These are phyloP conservation scores for Pelecanus crispus DNA, from an alignment of 2,113 vertebrate genomes.

Conservation along the genomic window DNA sequence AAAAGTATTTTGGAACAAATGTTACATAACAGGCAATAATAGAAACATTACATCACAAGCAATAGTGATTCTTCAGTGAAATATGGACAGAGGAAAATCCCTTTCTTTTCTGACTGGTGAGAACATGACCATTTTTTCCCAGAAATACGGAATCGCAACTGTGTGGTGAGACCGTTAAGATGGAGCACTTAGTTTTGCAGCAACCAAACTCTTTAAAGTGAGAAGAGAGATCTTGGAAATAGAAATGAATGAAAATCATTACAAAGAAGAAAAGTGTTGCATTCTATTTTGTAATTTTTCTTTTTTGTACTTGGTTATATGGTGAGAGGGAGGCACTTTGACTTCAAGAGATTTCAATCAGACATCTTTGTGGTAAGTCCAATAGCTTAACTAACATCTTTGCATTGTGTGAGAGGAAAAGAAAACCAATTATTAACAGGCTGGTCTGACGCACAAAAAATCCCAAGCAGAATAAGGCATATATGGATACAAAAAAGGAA, in stretches of 20 bases:
- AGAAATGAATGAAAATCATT: neutral
- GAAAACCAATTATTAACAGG: neutral
- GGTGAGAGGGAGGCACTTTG: neutral
- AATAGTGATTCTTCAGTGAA: neutral
- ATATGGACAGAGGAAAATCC: neutral
- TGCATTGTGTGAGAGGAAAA: neutral
- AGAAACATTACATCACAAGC: neutral
- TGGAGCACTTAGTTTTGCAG: neutral
- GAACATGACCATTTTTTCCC: neutral
- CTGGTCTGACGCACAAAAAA: neutral
- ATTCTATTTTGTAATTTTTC: neutral
- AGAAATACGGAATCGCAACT: neutral
- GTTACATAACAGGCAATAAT: fast-evolving
- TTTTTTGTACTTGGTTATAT: neutral
- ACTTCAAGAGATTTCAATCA: neutral
- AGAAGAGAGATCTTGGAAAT: neutral
- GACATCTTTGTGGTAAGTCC: neutral
- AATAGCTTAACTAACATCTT: neutral
- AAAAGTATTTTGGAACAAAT: neutral
- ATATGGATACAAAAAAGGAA: neutral
- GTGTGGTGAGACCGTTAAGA: neutral
- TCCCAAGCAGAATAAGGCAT: neutral
- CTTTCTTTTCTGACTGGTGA: neutral
- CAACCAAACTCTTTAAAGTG: neutral
- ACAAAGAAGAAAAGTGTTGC: neutral